Percentiles rank a stretch among this genome's conserved stretches.
These are phyloP conservation scores for Listrodromus nycthemerus DNA, from an alignment of 2,888 invertebrate genomes.

Conservation along the genomic window DNA sequence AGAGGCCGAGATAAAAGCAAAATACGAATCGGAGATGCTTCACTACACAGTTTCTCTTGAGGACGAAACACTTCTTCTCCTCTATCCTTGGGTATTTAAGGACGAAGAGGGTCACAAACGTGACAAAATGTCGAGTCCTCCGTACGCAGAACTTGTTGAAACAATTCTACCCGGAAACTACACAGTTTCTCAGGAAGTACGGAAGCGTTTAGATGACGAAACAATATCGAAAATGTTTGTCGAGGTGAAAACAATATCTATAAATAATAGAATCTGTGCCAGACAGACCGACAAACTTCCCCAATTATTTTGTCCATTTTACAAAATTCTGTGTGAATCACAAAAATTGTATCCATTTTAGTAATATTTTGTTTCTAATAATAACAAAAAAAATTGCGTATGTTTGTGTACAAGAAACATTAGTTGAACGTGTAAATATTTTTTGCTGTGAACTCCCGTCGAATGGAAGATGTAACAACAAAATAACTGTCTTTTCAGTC, in stretches of 20 bases:
- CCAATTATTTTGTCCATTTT: neutral
- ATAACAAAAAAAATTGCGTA: neutral
- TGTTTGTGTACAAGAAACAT: neutral
- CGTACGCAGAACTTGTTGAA: conserved; percentile 80
- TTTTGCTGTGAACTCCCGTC: neutral
- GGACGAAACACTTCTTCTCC: conserved; percentile 78
- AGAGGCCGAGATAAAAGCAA: conserved; percentile 79
- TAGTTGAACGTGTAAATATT: neutral
- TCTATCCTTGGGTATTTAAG: conserved; percentile 82
- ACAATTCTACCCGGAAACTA: conserved; percentile 78
- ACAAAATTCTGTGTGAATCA: too few species aligned
- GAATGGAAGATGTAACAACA: neutral
- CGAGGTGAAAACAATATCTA: conserved; percentile 71
- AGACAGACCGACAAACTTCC: neutral
- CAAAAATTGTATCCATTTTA: neutral
- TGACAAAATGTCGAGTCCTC: conserved; percentile 80
- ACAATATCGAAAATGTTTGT: conserved; percentile 75
- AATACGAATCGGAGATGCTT: conserved; percentile 80
- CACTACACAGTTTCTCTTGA: conserved; percentile 76
- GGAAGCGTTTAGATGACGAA: conserved; percentile 77
- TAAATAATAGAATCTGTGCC: neutral
- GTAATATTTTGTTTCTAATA: neutral
- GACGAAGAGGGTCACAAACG: conserved; percentile 82
- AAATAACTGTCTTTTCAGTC: conserved; percentile 69
- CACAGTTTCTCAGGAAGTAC: conserved; percentile 77